A percentile compares a stretch with the other conserved stretches of the same genome.
Evolutionary conservation across 2,113 vertebrate species (phyloP).

Genomic region (Coptodon bakossiorum): DNA sequence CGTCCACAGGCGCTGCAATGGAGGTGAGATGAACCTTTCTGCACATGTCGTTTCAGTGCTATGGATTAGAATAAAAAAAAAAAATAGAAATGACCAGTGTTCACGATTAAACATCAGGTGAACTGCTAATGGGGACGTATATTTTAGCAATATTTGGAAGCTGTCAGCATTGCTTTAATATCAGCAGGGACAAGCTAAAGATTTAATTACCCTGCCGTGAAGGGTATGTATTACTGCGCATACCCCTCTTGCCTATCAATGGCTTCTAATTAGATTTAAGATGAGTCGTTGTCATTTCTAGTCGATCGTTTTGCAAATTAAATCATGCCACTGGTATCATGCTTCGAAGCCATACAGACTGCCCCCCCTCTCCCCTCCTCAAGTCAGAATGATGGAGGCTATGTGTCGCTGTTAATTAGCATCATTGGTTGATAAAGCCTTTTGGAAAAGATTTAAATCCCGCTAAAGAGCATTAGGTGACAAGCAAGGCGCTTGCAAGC

Average conservation of each 20-base stretch:
- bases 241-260: slow-evolving; percentile 14
- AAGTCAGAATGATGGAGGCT: slow-evolving; percentile 51
- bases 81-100: not conserved
- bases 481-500: slow-evolving; percentile 51
- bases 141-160: not conserved
- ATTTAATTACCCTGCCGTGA: slow-evolving; percentile 33
- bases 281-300: slow-evolving; percentile 55
- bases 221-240: slow-evolving; percentile 1
- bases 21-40: slow-evolving; percentile 49
- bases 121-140: not conserved
- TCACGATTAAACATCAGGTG: not conserved
- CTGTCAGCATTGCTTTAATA: not conserved
- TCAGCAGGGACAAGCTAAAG: not conserved
- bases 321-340: slow-evolving; percentile 51
- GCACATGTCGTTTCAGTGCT: not conserved
- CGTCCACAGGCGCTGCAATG: slow-evolving; percentile 28
- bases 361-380: not conserved
- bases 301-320: slow-evolving; percentile 47
- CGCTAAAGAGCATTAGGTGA: slow-evolving; percentile 71
- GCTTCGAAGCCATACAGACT: slow-evolving; percentile 39
- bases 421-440: slow-evolving; percentile 65
- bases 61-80: accelerated
- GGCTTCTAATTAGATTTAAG: slow-evolving; percentile 42
- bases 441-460: slow-evolving; percentile 70
- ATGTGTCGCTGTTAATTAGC: slow-evolving; percentile 69